These are phyloP conservation scores for Coranthus polyacanthus DNA, from an alignment of 2,797 vertebrate species.

Conservation along the genomic window DNA sequence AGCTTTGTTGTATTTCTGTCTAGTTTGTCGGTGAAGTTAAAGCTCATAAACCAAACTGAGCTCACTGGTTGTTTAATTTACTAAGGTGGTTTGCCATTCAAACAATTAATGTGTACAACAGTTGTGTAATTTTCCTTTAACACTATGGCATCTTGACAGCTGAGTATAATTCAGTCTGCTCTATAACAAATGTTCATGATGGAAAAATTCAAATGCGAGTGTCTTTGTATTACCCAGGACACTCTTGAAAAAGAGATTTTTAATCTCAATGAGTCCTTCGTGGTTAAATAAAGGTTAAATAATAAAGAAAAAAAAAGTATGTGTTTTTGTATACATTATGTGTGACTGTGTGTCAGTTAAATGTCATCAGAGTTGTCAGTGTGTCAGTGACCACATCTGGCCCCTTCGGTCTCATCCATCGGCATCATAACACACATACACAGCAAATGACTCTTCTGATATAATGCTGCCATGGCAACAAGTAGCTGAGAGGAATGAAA, in stretches of 20 bases:
- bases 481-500: constrained; percentile 55
- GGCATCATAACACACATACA: constrained; percentile 23
- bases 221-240: too few species aligned
- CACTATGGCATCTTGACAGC: too few species aligned
- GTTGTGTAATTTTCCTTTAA: too few species aligned
- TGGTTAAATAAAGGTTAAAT: too few species aligned
- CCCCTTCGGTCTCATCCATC: constrained; percentile 16
- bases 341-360: neutral
- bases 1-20: neutral
- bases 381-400: constrained; percentile 39
- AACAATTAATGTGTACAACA: too few species aligned
- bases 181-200: too few species aligned
- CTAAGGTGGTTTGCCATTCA: neutral
- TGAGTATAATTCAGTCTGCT: too few species aligned
- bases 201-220: too few species aligned
- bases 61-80: neutral
- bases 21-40: neutral
- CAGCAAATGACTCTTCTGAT: constrained; percentile 24
- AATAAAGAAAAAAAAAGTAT: too few species aligned
- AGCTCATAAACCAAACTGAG: neutral
- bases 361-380: too few species aligned
- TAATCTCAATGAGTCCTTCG: too few species aligned
- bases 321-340: neutral
- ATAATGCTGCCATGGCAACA: constrained; percentile 71
- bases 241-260: too few species aligned